phyloP scores from a whole-genome alignment of 2,113 vertebrate species.

The Melanerpes formicivorus region DNA sequence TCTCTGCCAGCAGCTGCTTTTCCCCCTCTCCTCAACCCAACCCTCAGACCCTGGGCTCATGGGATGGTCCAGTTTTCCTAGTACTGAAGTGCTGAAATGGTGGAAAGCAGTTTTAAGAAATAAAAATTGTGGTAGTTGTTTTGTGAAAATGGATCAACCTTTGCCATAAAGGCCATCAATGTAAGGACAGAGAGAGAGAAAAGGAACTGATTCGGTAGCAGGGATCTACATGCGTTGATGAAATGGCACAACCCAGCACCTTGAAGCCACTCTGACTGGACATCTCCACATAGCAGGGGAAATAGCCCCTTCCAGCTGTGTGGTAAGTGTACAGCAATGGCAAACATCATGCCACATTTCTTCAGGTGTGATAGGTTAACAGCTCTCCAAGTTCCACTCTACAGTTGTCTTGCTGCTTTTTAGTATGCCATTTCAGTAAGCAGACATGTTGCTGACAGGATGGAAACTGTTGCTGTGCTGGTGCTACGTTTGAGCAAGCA shows the following conservation, averaged over 20 bases:
- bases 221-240: not conserved
- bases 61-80: not conserved
- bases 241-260: not conserved
- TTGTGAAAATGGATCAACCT: not conserved
- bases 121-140: not conserved
- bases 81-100: not conserved
- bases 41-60: not conserved
- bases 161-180: not conserved
- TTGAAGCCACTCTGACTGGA: not conserved
- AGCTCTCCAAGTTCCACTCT: not conserved
- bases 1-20: not conserved
- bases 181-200: not conserved
- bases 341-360: not conserved
- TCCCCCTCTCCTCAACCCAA: not conserved
- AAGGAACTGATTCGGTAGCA: not conserved
- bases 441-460: not conserved
- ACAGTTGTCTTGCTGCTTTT: not conserved
- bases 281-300: not conserved
- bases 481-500: not conserved
- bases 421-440: not conserved
- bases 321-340: not conserved
- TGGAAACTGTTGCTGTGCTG: not conserved
- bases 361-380: fast-evolving
- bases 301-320: not conserved
- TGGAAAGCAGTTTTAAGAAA: not conserved